phyloP scores from a whole-genome alignment of 2,888 invertebrate genomes.

The Mesorhabditis sp. region DNA sequence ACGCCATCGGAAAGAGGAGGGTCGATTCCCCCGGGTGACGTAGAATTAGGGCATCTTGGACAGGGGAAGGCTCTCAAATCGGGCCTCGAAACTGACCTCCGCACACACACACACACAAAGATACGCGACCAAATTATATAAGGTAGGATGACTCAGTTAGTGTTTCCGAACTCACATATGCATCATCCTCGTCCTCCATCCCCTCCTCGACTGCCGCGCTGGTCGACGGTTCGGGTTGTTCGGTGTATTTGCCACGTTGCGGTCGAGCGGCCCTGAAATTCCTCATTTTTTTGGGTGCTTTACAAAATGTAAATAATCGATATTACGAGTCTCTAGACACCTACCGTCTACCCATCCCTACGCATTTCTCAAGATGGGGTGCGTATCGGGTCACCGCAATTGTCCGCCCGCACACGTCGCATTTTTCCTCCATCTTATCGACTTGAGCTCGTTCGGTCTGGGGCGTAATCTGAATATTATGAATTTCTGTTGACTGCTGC shows the following conservation, averaged over 20 bases:
- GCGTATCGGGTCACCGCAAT: background rate
- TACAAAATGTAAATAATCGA: background rate
- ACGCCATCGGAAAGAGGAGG: no score
- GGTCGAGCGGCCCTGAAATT: constrained; percentile 5
- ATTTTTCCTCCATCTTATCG: background rate
- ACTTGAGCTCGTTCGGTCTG: no score
- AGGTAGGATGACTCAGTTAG: no score
- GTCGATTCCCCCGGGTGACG: no score
- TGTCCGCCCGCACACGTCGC: background rate
- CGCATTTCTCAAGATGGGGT: constrained; percentile 2
- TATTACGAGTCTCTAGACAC: background rate
- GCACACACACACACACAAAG: no score
- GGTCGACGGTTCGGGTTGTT: background rate
- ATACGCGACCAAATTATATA: no score
- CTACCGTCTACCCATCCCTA: background rate
- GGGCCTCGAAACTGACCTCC: no score
- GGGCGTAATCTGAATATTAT: no score
- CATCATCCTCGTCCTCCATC: background rate
- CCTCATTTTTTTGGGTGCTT: background rate
- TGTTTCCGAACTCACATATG: no score
- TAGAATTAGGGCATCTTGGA: no score
- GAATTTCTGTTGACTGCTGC: no score
- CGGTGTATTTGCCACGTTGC: background rate
- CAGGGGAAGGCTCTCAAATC: no score
- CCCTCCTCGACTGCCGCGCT: background rate